phyloP scores from a whole-genome alignment of 2,113 vertebrate genomes.

The Dromas ardeola region DNA sequence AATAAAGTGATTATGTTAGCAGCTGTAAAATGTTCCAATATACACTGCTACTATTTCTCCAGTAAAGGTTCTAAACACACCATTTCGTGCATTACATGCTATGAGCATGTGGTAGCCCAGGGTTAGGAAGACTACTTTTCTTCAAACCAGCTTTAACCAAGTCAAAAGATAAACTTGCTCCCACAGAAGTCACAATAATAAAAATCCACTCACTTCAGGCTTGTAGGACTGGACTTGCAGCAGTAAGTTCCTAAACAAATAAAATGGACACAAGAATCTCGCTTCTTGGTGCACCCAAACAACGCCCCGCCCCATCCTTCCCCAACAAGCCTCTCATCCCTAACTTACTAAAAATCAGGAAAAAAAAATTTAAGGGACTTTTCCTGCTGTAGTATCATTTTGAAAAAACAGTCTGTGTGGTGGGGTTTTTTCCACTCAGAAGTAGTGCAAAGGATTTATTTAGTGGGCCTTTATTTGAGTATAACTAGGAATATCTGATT shows the following conservation, averaged over 20 bases:
- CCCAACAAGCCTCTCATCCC: neutral
- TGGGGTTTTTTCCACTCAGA: neutral
- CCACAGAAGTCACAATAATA: neutral
- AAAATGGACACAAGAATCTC: neutral
- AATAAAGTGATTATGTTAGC: constrained; percentile 37
- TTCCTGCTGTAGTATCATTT: neutral
- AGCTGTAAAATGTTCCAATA: constrained; percentile 15
- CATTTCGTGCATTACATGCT: neutral
- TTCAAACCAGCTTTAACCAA: neutral
- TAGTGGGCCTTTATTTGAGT: neutral
- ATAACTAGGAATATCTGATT: neutral
- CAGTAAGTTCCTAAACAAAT: neutral
- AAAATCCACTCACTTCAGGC: neutral
- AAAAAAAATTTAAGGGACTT: neutral
- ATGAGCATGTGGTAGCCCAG: neutral
- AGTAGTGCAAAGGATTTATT: neutral
- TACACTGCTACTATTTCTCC: neutral
- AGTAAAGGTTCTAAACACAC: neutral
- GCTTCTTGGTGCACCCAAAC: neutral
- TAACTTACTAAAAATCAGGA: neutral
- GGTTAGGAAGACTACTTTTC: neutral
- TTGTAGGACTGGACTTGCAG: neutral
- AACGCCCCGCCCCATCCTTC: neutral
- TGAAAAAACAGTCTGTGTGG: neutral
- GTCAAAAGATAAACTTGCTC: neutral